Evolutionary conservation across 1,140 invertebrate genomes (phyloP), one percentile per base, ranked within the genome.

Genomic region (Berghia stephanieae): DNA sequence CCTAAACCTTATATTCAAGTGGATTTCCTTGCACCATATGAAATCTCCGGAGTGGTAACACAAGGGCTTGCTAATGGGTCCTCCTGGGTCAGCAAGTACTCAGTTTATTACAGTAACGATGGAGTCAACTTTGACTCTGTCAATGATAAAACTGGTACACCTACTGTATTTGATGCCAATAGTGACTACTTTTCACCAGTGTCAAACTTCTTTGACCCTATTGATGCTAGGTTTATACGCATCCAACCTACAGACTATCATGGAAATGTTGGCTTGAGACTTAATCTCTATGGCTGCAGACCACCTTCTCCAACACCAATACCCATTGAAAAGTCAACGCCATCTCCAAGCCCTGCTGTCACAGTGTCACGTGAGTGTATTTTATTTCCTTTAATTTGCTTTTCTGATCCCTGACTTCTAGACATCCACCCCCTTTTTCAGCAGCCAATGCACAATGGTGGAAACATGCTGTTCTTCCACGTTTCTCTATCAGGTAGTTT

Each of bases 31-130:
- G 92, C 92, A 44, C 91, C 92, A 0, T 91, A 94, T 49, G 94
- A 93, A 82, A 87, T 96, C 10, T 95, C 94, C 16, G 95, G 94
- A 63, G 89, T 97, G 10, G 89, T 92, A n/a, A 96, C 94, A 0
- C 93, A 93, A 86, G 89, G 89, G 24, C 78, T 83, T n/a, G 75
- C 81, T 8, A 27, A 60, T 27, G 18, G 31, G 24, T 6, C 8
- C 8, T 60, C 57, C 57, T 60, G 57, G 57, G 57, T 60, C 57
- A 60, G 18, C 24, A 60, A 24, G 24, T 60, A 60, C 57, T 24
- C 24, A 6, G 57, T 60, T 18, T 60, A 60, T 27, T 60, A 60
- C 57, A 60, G 57, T 27, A 60, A 60, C 8, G 57, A 60, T 24
- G 24, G 57, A 18, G 24, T 60, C 57, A 60, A 60, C 57, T 60